These are phyloP conservation scores for Andrena praecox DNA, from an alignment of 2,888 invertebrate genomes.

Conservation along the genomic window DNA sequence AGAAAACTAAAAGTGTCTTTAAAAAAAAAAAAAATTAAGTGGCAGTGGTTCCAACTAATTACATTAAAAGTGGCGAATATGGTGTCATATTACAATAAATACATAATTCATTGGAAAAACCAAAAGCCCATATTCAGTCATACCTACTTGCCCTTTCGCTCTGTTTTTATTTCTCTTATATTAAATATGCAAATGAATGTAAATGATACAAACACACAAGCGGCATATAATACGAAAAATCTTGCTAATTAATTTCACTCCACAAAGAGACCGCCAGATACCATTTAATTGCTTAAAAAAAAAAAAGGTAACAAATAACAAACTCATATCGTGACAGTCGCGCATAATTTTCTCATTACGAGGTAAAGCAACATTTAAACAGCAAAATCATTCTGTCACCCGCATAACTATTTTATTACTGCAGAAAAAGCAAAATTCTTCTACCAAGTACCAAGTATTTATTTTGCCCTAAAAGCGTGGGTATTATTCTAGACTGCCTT, in stretches of 20 bases:
- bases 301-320: neutral
- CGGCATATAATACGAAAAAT: neutral
- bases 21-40: too few relatives aligned
- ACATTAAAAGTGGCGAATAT: too few relatives aligned
- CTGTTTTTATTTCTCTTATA: neutral
- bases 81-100: too few relatives aligned
- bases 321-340: neutral
- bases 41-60: too few relatives aligned
- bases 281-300: neutral
- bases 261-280: too few relatives aligned
- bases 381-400: neutral
- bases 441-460: neutral
- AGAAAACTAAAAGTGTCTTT: too few relatives aligned
- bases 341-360: neutral
- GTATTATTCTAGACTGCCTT: constrained; percentile 7
- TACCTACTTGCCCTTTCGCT: too few relatives aligned
- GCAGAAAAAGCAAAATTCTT: neutral
- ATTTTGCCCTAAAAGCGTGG: neutral
- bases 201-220: neutral
- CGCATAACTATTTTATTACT: constrained; percentile 12
- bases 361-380: neutral
- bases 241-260: neutral
- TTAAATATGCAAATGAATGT: neutral
- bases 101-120: too few relatives aligned
- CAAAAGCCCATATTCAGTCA: too few relatives aligned